Evolutionary conservation across 1,140 invertebrate species (phyloP), one percentile per base, ranked within the genome.

Genomic region (Brachionus plicatilis): DNA sequence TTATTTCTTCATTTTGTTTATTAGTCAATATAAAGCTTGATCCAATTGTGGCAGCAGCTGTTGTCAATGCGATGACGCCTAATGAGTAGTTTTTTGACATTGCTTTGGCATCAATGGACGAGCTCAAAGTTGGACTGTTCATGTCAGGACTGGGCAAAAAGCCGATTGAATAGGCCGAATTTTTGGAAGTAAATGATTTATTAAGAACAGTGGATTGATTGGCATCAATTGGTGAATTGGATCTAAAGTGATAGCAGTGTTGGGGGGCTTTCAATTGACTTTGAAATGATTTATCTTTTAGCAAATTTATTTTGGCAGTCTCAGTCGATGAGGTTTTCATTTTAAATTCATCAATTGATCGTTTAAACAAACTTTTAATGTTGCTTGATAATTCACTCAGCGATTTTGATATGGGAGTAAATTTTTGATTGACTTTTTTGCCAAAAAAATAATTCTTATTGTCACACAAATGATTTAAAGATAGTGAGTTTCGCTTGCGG

Each of bases 141-240:
- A 82, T 27, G 12, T 65, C 53, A 7, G 79, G 79, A 65, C 53
- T 82, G 4, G 79, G 79, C 11, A 82, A 68, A 65, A 82, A 68
- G 1, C 79, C 79, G 37, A 9, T 50, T 41, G 79, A 82, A 37
- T 37, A 82, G 12, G 53, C 43, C 11, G 79, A 82, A 29, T 82
- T 82, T 29, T 33, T 82, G 4, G 79, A 82, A 4, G 53, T 27
- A 29, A 5, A 37, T 17, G 79, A 82, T 37, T 68, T 82, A 14
- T 24, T 24, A 2, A 60, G 29, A 80, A 8, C 11, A 8, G 2
- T 56, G 4, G 43, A 45, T 5, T 41, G 53, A 27, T 47, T 41
- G n/a, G 33, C 27, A 45, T 65, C 20, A 27, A 47, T 17, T 12
- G 79, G 79, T 14, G 79, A 82, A 20, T 41, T 82, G 5, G 79